phyloP scores from a whole-genome alignment of 2,888 invertebrate genomes.

The Andrena chrysosceles region DNA sequence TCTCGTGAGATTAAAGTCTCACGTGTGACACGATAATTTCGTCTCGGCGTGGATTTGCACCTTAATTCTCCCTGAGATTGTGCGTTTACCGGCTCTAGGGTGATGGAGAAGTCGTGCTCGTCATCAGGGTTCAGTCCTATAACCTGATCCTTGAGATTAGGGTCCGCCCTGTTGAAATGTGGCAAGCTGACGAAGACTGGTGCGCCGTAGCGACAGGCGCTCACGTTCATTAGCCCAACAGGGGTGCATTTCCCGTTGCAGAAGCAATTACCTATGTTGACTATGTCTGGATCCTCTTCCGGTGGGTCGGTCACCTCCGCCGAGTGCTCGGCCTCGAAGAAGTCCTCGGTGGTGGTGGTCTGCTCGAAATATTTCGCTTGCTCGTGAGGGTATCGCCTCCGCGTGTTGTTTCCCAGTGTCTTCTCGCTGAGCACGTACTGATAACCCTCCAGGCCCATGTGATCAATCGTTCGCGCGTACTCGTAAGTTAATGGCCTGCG shows the following conservation, averaged over 20 bases:
- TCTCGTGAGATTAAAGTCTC: too few species aligned
- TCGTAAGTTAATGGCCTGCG: constrained; percentile 46
- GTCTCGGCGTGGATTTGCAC: too few species aligned
- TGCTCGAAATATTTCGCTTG: constrained; percentile 80
- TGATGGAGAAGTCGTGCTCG: constrained; percentile 91
- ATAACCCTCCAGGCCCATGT: constrained; percentile 88
- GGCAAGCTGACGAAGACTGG: constrained; percentile 94
- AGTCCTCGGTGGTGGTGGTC: constrained; percentile 81
- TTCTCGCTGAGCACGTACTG: constrained; percentile 89
- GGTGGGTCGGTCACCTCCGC: constrained; percentile 52
- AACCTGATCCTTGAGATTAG: constrained; percentile 87
- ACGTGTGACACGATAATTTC: too few species aligned
- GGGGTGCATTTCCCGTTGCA: constrained; percentile 91
- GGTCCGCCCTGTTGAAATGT: constrained; percentile 93
- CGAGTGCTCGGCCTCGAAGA: constrained; percentile 76
- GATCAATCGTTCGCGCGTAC: constrained; percentile 73
- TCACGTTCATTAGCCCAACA: constrained; percentile 91
- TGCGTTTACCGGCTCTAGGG: constrained; percentile 89
- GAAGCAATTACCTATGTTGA: constrained; percentile 87
- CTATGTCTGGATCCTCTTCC: constrained; percentile 76
- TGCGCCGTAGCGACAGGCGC: constrained; percentile 91
- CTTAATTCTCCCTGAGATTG: too few species aligned
- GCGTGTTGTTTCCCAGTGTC: constrained; percentile 85
- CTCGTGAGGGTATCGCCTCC: constrained; percentile 79
- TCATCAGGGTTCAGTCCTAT: constrained; percentile 90